Base-by-base conservation (phyloP, 1,140 invertebrate species). In the Pantala flavescens region DNA sequence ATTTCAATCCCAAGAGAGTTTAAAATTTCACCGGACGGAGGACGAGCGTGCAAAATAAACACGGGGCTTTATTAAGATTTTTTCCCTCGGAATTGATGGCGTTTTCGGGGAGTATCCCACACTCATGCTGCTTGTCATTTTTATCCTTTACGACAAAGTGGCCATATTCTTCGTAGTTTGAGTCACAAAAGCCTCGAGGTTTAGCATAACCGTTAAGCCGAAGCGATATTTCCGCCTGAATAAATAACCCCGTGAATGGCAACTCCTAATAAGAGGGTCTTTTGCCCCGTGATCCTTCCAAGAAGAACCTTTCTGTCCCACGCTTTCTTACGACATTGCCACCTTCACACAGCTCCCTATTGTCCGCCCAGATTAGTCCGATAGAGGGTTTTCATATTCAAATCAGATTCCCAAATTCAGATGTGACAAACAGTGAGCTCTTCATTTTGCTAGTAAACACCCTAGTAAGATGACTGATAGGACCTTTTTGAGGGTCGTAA, bases 381-480 rank as follows among this genome's bases (percentile, higher is more conserved):
- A 63, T 21, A 21, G 49, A 63, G 49, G 49, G 49, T 63, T 63
- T 63, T 63, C 49, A 63, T 63, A 63, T 63, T 63, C 49, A 63
- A 63, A 63, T 63, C n/a, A 63, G 49, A 63, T 63, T 63, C 49
- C 49, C 49, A 63, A 63, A 63, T 63, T 63, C 49, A 63, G 49
- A 63, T 63, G 49, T 63, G 49, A 63, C 49, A 63, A 63, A 63
- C 49, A 16, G 49, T 63, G 49, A 63, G 49, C 49, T 63, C 49
- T 63, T 63, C 49, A 63, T 63, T 63, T 63, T 63, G 16, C 49
- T 16, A 14, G 49, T 63, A 63, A 63, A 63, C 49, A 63, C 49
- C 49, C 49, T 63, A 21, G 49, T 63, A 3, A 19, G 14, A 63
- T 63, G 49, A 63, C 14, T 63, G 49, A 63, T 63, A 63, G 49